Base-by-base conservation (phyloP, 2,113 vertebrate genomes). In the Taxidea taxus region DNA sequence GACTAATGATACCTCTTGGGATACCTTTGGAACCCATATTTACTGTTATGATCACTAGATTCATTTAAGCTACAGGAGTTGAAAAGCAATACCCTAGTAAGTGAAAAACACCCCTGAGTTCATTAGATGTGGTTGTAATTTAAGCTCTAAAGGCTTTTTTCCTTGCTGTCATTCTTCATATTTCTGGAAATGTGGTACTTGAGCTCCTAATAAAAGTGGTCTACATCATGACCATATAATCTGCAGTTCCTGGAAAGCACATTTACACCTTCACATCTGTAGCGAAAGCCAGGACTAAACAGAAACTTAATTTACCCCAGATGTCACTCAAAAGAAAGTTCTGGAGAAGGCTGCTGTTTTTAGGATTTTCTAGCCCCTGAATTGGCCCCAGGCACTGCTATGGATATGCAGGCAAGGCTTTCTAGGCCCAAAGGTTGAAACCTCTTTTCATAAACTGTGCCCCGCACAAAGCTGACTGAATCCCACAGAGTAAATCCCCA, bases 1-100 rank as follows among this genome's bases (percentile, higher is more conserved):
- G 98, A 98, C 98, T 99, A 99, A 99, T 98, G 98, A 99, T 97
- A 98, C 98, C 99, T 99, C 99, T 66, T 98, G 99, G 99, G 99
- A 99, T 96, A 98, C 68, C 98, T 97, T 97, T 95, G 91, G 97
- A 98, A 96, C 92, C 97, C 78, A 83, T 98, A 98, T 98, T 99
- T 99, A 98, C 98, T 98, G 98, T 98, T 99, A 98, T 93, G 98
- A 98, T 98, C 97, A 96, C 97, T 95, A 97, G 98, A 92, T 98
- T 98, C 98, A 99, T 98, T 99, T 99, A 98, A 98, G 93, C 98
- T 98, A 87, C 78, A 97, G 98, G 98, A 99, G 98, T 95, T 98
- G 99, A 99, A 99, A 99, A 98, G 98, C 97, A 98, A 98, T 98
- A 98, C 98, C 96, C 90, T 97, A 97, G 97, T 97, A 92, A 96